phyloP scores from a whole-genome alignment of 1,140 invertebrate genomes.

The Camponotus vicinus region DNA sequence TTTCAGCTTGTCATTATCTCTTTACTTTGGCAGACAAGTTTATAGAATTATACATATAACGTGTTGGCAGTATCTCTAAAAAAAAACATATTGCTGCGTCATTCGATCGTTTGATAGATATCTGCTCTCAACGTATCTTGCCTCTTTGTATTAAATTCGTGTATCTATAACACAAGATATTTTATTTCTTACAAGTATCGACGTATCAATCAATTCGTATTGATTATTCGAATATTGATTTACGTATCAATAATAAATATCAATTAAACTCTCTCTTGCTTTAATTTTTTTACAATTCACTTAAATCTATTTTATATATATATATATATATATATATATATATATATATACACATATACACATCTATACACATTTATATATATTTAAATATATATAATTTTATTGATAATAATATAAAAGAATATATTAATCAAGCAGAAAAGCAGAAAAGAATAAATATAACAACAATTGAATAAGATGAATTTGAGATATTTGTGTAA shows the following conservation, averaged over 20 bases:
- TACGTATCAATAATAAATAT: neutral
- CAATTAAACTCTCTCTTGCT: neutral
- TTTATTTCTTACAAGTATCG: neutral
- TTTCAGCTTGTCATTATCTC: constrained; percentile 6
- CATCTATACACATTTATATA: neutral
- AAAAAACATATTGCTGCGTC: constrained; percentile 10
- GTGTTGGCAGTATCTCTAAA: neutral
- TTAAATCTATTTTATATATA: neutral
- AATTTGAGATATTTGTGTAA: neutral
- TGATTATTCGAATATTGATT: neutral
- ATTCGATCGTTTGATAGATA: constrained; percentile 41
- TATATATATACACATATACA: no score
- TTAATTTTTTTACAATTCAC: neutral
- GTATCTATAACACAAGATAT: neutral
- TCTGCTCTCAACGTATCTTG: constrained; percentile 27
- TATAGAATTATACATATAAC: constrained; percentile 9
- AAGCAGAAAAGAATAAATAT: neutral
- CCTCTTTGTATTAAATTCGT: neutral
- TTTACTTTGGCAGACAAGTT: neutral
- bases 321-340: no score
- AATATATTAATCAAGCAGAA: neutral
- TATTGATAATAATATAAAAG: neutral
- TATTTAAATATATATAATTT: neutral
- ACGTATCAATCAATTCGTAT: neutral
- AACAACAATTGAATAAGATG: neutral